phyloP scores from a whole-genome alignment of 2,888 invertebrate genomes.

The Pharmacophagus antenor region DNA sequence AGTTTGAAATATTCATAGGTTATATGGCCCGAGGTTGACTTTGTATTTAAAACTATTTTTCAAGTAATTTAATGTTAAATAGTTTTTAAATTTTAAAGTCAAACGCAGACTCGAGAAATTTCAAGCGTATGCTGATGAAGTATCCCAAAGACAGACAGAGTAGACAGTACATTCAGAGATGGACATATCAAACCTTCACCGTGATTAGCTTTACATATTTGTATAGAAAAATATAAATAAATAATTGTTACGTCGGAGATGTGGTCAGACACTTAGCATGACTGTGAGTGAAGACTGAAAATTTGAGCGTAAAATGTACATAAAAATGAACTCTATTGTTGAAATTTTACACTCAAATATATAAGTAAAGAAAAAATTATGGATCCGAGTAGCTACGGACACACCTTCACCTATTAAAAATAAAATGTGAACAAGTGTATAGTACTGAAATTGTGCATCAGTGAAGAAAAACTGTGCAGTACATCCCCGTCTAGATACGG shows the following conservation, averaged over 20 bases:
- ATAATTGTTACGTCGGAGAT: conserved; percentile 30
- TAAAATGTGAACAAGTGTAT: conserved; percentile 48
- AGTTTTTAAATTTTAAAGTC: conserved; percentile 2
- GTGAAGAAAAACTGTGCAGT: conserved; percentile 58
- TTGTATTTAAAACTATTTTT: neutral
- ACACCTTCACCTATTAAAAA: conserved; percentile 56
- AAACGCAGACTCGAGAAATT: conserved; percentile 10
- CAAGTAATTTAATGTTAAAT: neutral
- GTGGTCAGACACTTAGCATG: conserved; percentile 16
- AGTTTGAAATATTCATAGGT: conserved; percentile 5
- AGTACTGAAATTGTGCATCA: conserved; percentile 64
- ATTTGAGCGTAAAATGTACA: conserved; percentile 21
- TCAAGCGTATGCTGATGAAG: conserved; percentile 27
- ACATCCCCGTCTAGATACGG: conserved; percentile 53
- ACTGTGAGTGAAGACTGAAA: conserved; percentile 9
- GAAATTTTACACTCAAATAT: conserved; percentile 22
- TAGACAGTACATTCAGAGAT: conserved; percentile 41
- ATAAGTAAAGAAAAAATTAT: conserved; percentile 9
- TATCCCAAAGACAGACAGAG: conserved; percentile 46
- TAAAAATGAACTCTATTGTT: neutral
- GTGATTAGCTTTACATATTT: conserved; percentile 55
- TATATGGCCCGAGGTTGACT: conserved; percentile 4
- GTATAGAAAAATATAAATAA: conserved; percentile 38
- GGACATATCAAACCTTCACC: conserved; percentile 79
- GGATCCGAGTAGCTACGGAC: conserved; percentile 35